Conservation (phyloP, 2,888 invertebrate species). For the Odontocerum albicorne region DNA sequence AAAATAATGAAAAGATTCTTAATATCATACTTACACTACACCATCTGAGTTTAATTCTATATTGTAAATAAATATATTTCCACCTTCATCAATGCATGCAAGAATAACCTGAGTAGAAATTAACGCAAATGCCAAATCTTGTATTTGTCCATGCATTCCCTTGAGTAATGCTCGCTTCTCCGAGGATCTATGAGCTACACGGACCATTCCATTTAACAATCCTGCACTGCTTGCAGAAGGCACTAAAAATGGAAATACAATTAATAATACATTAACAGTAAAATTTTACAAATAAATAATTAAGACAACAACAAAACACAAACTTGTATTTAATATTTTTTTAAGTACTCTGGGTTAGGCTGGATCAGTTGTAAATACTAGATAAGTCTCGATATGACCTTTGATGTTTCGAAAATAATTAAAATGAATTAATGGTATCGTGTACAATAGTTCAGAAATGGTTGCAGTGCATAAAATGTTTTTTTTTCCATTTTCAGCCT, state of each 20-base stretch:
- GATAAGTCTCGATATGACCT: too few relatives aligned
- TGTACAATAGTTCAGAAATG: too few relatives aligned
- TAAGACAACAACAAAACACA: too few relatives aligned
- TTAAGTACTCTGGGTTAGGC: too few relatives aligned
- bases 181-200: constrained; percentile 75
- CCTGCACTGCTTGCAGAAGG: constrained; percentile 47
- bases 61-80: constrained; percentile 80
- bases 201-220: constrained; percentile 71
- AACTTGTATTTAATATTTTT: too few relatives aligned
- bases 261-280: constrained; percentile 5
- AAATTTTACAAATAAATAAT: too few relatives aligned
- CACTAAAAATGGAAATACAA: constrained; percentile 45
- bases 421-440: too few relatives aligned
- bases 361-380: too few relatives aligned
- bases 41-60: constrained; percentile 65
- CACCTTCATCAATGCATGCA: constrained; percentile 85
- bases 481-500: too few relatives aligned
- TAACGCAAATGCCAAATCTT: constrained; percentile 90
- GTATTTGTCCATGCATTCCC: constrained; percentile 85
- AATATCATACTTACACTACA: constrained; percentile 40
- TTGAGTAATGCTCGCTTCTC: constrained; percentile 80
- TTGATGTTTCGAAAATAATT: too few relatives aligned
- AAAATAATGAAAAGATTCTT: too few relatives aligned
- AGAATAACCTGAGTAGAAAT: constrained; percentile 75
- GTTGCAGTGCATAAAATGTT: too few relatives aligned